Evolutionary conservation across 2,797 vertebrate genomes (phyloP).

Genomic region (Helarctos malayanus): DNA sequence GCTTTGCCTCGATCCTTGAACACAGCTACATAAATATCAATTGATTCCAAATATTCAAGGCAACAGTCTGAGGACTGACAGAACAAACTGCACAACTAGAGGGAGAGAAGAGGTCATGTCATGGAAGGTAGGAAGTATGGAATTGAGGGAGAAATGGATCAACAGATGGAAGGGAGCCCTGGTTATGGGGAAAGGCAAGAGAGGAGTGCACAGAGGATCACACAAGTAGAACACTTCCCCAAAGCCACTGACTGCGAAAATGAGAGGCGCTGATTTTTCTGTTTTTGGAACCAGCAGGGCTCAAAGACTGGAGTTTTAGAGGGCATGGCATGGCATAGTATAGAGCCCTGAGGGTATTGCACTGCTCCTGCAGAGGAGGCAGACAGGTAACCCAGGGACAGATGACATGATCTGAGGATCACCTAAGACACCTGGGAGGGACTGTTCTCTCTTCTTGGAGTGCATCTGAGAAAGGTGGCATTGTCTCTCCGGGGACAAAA

Average conservation of each 20-base stretch:
- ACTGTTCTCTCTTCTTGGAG: background rate
- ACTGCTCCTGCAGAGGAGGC: background rate
- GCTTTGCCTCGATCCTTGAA: background rate
- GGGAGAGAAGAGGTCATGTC: background rate
- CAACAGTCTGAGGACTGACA: too few species aligned
- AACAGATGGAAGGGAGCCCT: background rate
- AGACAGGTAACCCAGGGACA: background rate
- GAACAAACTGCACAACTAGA: background rate
- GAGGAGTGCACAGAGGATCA: background rate
- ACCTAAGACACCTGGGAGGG: background rate
- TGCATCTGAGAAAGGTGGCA: background rate
- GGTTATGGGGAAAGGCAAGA: background rate
- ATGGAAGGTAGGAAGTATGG: background rate
- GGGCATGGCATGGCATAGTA: background rate
- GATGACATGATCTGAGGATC: background rate
- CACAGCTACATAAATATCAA: background rate
- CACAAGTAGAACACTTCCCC: background rate
- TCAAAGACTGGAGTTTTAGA: background rate
- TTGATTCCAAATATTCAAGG: background rate
- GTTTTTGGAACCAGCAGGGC: background rate
- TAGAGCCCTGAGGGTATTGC: background rate
- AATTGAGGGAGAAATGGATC: background rate
- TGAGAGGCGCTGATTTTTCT: background rate
- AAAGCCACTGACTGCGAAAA: background rate
- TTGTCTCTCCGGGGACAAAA: background rate